These are phyloP conservation scores for Halyomorpha halys DNA, from an alignment of 1,140 invertebrate genomes.

Conservation along the genomic window DNA sequence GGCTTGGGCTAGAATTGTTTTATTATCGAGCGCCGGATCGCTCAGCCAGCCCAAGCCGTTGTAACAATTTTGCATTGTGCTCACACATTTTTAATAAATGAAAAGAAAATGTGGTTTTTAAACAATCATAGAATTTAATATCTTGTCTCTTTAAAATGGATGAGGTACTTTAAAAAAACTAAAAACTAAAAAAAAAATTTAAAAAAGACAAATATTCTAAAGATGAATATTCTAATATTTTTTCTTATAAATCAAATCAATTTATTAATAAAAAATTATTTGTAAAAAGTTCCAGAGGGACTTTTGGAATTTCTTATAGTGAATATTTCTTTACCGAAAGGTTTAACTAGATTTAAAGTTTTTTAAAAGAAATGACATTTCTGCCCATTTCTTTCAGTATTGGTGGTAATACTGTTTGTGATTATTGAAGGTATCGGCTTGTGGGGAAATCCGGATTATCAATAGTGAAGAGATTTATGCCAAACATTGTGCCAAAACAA, in stretches of 20 bases:
- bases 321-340: conserved; percentile 10
- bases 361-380: conserved; percentile 11
- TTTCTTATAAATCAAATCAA: conserved; percentile 9
- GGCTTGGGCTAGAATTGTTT: conserved; percentile 1
- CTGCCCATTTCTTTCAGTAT: conserved; percentile 4
- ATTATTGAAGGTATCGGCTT: conserved; percentile 3
- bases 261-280: conserved; percentile 18
- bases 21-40: conserved; percentile 2
- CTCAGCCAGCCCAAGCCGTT: conserved; percentile 5
- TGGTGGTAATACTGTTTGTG: conserved; percentile 8
- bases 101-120: conserved; percentile 17
- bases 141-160: conserved; percentile 10
- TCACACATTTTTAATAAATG: conserved; percentile 17
- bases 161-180: conserved; percentile 8
- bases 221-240: conserved; percentile 12
- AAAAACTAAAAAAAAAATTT: conserved; percentile 12
- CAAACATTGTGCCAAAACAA: conserved; percentile 2
- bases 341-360: conserved; percentile 13
- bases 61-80: conserved; percentile 8
- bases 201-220: conserved; percentile 12
- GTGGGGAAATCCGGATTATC: conserved; percentile 4
- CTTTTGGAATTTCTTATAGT: conserved; percentile 17
- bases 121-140: conserved; percentile 18
- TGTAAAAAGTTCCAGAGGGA: conserved; percentile 17
- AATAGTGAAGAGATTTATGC: conserved; percentile 4